phyloP scores from a whole-genome alignment of 2,888 invertebrate species.

The Cephalotes varians region DNA sequence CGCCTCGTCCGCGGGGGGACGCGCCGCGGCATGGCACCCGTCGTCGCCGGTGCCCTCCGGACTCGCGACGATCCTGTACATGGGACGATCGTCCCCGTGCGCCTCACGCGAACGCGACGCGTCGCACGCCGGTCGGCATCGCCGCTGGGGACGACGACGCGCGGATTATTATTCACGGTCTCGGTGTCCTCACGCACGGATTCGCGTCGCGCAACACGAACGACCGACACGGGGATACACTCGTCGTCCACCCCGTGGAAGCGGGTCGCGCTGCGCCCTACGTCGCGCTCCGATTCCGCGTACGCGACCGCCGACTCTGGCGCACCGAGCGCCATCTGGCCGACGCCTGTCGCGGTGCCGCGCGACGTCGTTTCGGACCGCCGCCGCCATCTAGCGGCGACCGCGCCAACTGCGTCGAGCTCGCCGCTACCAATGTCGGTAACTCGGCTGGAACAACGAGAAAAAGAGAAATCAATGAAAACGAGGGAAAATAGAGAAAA shows the following conservation, averaged over 20 bases:
- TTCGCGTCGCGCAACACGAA: slow-evolving; percentile 6
- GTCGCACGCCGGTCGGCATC: slow-evolving; percentile 55
- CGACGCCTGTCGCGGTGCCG: not conserved
- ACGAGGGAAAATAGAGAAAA: too few relatives aligned
- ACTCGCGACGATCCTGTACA: slow-evolving; percentile 69
- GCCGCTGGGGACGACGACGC: not conserved
- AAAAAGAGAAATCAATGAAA: too few relatives aligned
- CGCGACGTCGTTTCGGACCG: not conserved
- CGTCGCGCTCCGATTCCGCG: not conserved
- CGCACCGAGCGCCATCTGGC: not conserved
- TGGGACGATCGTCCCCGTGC: slow-evolving; percentile 27
- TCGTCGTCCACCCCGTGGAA: not conserved
- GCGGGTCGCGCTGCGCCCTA: not conserved
- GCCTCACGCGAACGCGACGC: slow-evolving; percentile 36
- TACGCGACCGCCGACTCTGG: not conserved
- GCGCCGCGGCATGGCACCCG: slow-evolving; percentile 67
- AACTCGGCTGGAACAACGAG: not conserved
- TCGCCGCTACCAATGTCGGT: not conserved
- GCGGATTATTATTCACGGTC: not conserved
- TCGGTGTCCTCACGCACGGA: slow-evolving; percentile 11
- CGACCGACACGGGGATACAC: not conserved
- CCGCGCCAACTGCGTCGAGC: not conserved
- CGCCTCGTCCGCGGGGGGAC: slow-evolving; percentile 64
- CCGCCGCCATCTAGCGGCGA: not conserved
- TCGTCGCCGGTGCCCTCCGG: slow-evolving; percentile 66